Evolutionary conservation across 2,797 vertebrate species (phyloP), one percentile per base, ranked within the genome.

Genomic region (Stomatorhinus walkeri): DNA sequence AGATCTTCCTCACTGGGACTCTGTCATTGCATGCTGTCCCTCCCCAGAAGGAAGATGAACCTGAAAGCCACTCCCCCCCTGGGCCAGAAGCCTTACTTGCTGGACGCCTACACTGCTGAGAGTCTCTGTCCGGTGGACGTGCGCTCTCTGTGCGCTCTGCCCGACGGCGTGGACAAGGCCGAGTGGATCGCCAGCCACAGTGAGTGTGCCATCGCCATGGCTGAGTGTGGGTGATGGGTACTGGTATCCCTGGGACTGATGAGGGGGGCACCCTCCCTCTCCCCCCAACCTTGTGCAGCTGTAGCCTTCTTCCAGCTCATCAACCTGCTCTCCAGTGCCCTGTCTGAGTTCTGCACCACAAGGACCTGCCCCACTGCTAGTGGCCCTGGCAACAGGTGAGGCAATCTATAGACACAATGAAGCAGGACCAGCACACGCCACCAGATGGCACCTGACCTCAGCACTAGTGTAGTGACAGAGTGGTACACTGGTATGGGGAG

Each of bases 131-230:
- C n/a, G 0, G 46, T 51, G 22, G 92, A 96, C 90, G 91, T 96
- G 90, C 85, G 90, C 3, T 87, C 92, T 12, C 93, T 96, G 89
- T 92, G 92, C 0, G 89, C 91, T 1, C 92, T 96, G 85, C 96
- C 96, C 4, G 93, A 94, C 7, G 93, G 94, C 2, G 87, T 96
- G 1, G 95, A 96, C 91, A 90, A 89, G 85, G 91, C 94, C 0
- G 96, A 96, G 93, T 96, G 96, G 96, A 93, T 96, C 0, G 96
- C 96, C 92, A 95, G 93, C 90, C 96, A 96, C 93, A 95, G 96
- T 96, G 89, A 94, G 95, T 91, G 16, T 43, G 4, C 16, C 48
- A 19, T 83, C 14, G 19, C 43, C 8, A 54, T 0, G 48, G 16
- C 64, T 48, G 46, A 24, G 9, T 87, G 1, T 64, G 86, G 56